Evolutionary conservation across 2,888 invertebrate species (phyloP).

Genomic region (Eretmocerus hayati): DNA sequence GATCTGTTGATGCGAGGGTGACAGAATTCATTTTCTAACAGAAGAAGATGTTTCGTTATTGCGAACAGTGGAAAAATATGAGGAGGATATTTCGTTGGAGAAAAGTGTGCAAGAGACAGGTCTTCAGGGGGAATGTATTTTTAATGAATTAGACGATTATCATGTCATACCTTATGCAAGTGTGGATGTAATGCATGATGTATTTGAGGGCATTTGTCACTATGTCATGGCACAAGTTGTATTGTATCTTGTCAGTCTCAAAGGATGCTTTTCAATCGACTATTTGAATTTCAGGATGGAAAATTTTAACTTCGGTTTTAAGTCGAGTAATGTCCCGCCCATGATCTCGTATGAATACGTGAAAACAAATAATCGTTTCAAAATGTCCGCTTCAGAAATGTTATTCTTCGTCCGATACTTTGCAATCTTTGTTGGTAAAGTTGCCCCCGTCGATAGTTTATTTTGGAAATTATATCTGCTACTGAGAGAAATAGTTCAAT

Average conservation of each 20-base stretch:
- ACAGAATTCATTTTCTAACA: background rate
- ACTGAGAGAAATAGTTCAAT: too few relatives aligned
- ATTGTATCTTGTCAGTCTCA: background rate
- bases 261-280: background rate
- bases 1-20: conserved; percentile 10
- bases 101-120: background rate
- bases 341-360: background rate
- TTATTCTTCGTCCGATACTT: too few relatives aligned
- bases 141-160: background rate
- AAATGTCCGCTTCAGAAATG: conserved; percentile 9
- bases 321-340: background rate
- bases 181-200: background rate
- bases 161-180: background rate
- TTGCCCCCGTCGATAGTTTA: too few relatives aligned
- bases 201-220: conserved; percentile 1
- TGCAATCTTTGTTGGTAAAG: too few relatives aligned
- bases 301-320: background rate
- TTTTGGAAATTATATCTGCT: too few relatives aligned
- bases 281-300: background rate
- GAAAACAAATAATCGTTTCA: conserved; percentile 1
- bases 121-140: background rate
- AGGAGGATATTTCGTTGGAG: background rate
- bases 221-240: conserved; percentile 1
- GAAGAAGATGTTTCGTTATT: conserved; percentile 13
- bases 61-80: conserved; percentile 6